Evolutionary conservation across 2,888 invertebrate genomes (phyloP).

Genomic region (Protophormia terraenovae): DNA sequence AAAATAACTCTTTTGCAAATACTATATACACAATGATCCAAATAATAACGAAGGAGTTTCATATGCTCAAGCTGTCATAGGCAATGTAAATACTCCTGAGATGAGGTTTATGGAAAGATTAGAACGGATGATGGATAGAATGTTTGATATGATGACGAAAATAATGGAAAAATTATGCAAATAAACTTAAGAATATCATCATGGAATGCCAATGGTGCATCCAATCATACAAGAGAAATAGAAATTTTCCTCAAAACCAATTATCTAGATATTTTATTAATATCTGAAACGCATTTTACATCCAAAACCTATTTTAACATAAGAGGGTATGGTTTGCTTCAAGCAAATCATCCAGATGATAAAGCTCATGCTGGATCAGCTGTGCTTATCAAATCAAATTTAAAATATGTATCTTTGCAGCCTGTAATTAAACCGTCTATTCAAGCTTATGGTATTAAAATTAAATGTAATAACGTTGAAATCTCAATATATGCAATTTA

Average conservation of each 20-base stretch:
- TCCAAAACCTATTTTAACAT: constrained; percentile 50
- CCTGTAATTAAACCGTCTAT: not conserved
- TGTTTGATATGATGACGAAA: constrained; percentile 31
- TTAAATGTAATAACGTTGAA: not conserved
- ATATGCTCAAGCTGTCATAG: constrained; percentile 21
- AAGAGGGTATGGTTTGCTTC: constrained; percentile 44
- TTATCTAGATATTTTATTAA: constrained; percentile 35
- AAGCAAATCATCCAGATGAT: constrained; percentile 42
- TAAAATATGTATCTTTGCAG: constrained; percentile 27
- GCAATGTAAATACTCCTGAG: constrained; percentile 3
- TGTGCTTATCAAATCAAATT: constrained; percentile 44
- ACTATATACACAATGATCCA: not conserved
- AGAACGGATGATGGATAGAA: constrained; percentile 24
- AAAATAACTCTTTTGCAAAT: not conserved
- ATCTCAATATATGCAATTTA: constrained; percentile 12
- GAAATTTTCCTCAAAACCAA: constrained; percentile 32
- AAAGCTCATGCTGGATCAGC: constrained; percentile 50
- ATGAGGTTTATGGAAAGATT: not conserved
- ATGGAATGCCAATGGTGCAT: too few species aligned
- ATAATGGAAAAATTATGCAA: constrained; percentile 44
- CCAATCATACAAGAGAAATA: constrained; percentile 50
- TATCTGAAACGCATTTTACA: constrained; percentile 60
- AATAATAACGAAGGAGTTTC: not conserved
- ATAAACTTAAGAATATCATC: constrained; percentile 15
- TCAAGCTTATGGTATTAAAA: not conserved